A percentile compares a stretch with the other conserved stretches of the same genome.
These are phyloP conservation scores for Malurus elegans DNA, from an alignment of 2,113 vertebrate genomes.

Conservation along the genomic window DNA sequence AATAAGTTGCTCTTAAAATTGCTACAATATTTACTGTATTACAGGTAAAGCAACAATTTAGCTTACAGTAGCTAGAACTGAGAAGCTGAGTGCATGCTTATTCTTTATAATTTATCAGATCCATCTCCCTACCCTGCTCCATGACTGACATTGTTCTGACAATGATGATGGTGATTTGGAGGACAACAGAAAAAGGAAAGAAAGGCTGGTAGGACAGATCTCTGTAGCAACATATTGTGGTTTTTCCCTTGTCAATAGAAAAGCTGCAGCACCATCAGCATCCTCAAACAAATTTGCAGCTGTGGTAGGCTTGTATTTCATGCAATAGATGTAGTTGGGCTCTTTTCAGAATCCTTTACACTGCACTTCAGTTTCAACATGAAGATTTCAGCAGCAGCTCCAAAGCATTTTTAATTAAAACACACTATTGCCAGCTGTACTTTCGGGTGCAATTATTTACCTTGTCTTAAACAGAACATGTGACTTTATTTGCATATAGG, in stretches of 20 bases:
- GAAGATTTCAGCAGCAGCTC: neutral
- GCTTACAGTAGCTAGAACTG: neutral
- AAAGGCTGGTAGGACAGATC: neutral
- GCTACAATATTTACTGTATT: slow-evolving; percentile 27
- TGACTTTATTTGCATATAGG: neutral
- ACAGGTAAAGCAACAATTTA: slow-evolving; percentile 20
- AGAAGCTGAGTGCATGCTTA: neutral
- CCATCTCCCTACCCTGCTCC: neutral
- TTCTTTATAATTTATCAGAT: neutral
- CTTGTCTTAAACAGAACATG: neutral
- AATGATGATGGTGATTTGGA: neutral
- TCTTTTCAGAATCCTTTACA: neutral
- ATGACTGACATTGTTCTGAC: neutral
- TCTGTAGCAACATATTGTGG: neutral
- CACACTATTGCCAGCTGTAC: neutral
- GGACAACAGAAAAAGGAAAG: neutral
- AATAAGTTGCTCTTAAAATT: slow-evolving; percentile 58
- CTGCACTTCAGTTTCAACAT: neutral
- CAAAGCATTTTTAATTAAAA: neutral
- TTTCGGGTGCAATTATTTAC: neutral
- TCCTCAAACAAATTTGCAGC: neutral
- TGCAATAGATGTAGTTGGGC: neutral
- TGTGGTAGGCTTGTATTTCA: neutral
- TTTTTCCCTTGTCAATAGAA: neutral
- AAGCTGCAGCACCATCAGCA: neutral